Percentiles rank a stretch among this genome's conserved stretches.
Evolutionary conservation across 92 coral and sea anemone genomes (phyloP).

Genomic region (Zoanthus gigantus): DNA sequence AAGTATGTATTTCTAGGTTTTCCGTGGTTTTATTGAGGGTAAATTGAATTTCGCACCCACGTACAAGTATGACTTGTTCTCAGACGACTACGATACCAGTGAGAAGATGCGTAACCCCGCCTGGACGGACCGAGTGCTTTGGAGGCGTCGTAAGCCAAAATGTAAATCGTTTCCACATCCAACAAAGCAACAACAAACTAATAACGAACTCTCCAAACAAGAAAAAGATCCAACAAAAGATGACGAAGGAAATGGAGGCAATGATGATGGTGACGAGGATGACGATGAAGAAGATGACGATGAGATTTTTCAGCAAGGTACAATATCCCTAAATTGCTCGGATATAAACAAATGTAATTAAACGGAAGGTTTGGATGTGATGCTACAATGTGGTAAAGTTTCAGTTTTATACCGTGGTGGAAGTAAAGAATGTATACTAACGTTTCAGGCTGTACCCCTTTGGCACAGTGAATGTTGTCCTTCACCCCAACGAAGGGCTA

Average conservation of each 20-base stretch:
- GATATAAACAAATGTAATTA: too few relatives aligned
- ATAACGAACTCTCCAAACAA: conserved; percentile 23
- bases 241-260: conserved; percentile 2
- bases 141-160: conserved; percentile 96
- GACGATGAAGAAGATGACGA: conserved; percentile 59
- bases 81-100: conserved; percentile 98
- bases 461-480: too few relatives aligned
- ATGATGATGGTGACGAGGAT: conserved; percentile 59
- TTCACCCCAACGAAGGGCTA: too few relatives aligned
- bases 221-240: conserved; percentile 19
- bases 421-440: too few relatives aligned
- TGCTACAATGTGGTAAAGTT: too few relatives aligned
- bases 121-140: conserved; percentile 99
- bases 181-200: conserved; percentile 31
- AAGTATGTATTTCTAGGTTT: conserved; percentile 62
- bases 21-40: conserved; percentile 93
- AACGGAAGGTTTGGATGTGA: too few relatives aligned
- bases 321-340: neutral
- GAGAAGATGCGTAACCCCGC: conserved; percentile 98
- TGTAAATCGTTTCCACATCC: conserved; percentile 75
- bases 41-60: conserved; percentile 92
- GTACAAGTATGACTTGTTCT: conserved; percentile 95
- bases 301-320: conserved; percentile 29
- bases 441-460: too few relatives aligned
- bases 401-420: too few relatives aligned